phyloP scores from a whole-genome alignment of 2,113 vertebrate genomes.

The Hydrochoerus hydrochaeris region DNA sequence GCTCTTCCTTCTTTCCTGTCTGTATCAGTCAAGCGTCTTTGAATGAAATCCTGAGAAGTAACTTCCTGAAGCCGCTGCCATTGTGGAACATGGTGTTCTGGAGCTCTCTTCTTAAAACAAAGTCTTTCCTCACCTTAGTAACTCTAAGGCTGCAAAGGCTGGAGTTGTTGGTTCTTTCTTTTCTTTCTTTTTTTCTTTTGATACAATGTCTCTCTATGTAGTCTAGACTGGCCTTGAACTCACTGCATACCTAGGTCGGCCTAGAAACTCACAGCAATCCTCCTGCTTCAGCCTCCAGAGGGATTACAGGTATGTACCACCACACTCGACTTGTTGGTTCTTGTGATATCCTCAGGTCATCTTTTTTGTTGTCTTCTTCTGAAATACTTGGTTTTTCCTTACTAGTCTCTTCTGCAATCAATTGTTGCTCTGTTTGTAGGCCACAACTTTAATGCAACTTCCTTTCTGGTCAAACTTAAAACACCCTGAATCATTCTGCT shows the following conservation, averaged over 20 bases:
- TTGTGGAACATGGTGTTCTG: not conserved
- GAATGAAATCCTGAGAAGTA: not conserved
- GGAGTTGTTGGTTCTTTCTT: not conserved
- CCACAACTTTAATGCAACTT: not conserved
- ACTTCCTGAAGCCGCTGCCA: not conserved
- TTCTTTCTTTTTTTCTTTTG: not conserved
- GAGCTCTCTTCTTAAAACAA: not conserved
- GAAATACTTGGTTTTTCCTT: not conserved
- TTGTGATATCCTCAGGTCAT: no score
- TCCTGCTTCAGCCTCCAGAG: not conserved
- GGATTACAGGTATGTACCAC: not conserved
- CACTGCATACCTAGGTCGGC: not conserved
- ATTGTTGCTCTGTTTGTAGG: not conserved
- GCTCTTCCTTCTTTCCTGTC: not conserved
- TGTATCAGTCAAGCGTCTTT: not conserved
- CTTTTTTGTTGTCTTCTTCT: not conserved
- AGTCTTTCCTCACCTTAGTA: not conserved
- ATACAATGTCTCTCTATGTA: not conserved
- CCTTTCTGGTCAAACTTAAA: not conserved
- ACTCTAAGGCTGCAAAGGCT: not conserved
- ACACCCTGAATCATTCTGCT: not conserved
- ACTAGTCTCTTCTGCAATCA: not conserved
- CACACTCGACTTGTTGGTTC: not conserved
- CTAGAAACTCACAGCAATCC: not conserved
- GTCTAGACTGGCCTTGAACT: not conserved